Conservation (phyloP, 2,113 vertebrate species). For the Geococcyx californianus region DNA sequence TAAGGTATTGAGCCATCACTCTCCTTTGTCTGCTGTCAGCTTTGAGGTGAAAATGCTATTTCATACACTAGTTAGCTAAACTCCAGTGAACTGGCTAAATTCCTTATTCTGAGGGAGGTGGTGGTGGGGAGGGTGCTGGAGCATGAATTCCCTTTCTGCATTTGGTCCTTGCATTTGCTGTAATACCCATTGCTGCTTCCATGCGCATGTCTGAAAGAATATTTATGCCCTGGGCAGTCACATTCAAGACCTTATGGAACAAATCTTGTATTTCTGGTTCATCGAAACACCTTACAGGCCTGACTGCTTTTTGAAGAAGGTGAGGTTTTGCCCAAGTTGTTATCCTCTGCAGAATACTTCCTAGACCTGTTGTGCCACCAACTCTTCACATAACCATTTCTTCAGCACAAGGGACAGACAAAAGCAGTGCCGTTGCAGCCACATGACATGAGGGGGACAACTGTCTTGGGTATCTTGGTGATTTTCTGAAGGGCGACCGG, state of each 20-base stretch:
- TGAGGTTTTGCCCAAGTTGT: background rate
- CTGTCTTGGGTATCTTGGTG: background rate
- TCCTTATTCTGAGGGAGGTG: background rate
- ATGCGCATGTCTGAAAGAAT: background rate
- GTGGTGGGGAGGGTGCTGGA: background rate
- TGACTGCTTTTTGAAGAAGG: background rate
- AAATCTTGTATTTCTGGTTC: background rate
- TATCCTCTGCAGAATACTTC: background rate
- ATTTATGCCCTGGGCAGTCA: background rate
- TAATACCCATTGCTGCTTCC: background rate
- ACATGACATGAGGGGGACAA: background rate
- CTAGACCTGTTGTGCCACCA: background rate
- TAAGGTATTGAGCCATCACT: background rate
- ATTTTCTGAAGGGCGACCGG: background rate
- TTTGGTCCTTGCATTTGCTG: background rate
- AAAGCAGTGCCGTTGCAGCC: background rate
- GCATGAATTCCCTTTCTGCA: background rate
- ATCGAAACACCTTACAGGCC: background rate
- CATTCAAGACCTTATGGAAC: background rate
- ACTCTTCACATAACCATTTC: background rate
- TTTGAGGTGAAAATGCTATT: background rate
- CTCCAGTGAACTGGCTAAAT: background rate
- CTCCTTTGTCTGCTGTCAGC: background rate
- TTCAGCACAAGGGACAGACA: background rate
- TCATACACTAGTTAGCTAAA: background rate